Evolutionary conservation across 2,113 vertebrate species (phyloP).

Genomic region (Panthera uncia): DNA sequence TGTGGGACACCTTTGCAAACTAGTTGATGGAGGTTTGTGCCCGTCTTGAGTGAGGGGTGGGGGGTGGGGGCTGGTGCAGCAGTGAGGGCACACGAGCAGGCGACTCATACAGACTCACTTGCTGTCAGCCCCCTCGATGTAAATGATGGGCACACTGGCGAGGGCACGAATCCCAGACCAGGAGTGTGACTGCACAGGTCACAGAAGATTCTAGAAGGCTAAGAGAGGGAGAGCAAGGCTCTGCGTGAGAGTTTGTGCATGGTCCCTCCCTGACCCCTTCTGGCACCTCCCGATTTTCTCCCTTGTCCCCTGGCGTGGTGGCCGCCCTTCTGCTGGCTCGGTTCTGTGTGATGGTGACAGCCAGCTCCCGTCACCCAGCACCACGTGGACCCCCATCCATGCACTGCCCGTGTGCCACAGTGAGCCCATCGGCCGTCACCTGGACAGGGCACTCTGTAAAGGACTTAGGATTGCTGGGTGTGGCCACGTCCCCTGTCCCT

Average conservation of each 20-base stretch:
- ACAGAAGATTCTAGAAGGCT: neutral
- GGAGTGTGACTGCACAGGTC: neutral
- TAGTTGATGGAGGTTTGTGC: too few species aligned
- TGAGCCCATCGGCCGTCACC: accelerated
- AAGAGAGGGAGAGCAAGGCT: neutral
- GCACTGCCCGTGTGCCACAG: accelerated
- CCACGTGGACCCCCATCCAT: accelerated
- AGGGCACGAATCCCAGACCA: neutral
- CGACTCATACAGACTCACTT: accelerated
- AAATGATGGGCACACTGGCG: accelerated
- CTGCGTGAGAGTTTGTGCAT: too few species aligned
- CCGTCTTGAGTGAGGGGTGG: accelerated
- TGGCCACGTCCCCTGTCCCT: accelerated
- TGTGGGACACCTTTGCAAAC: neutral
- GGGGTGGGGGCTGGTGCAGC: neutral
- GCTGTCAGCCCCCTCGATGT: accelerated
- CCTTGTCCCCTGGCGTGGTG: neutral
- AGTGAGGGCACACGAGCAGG: accelerated
- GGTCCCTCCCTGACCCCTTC: neutral
- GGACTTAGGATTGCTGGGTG: neutral
- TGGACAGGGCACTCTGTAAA: accelerated
- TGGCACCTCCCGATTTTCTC: neutral
- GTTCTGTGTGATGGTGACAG: accelerated
- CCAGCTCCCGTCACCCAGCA: accelerated
- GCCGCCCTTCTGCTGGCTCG: neutral